Evolutionary conservation across 1,140 invertebrate genomes (phyloP).

Genomic region (Planococcus citri): DNA sequence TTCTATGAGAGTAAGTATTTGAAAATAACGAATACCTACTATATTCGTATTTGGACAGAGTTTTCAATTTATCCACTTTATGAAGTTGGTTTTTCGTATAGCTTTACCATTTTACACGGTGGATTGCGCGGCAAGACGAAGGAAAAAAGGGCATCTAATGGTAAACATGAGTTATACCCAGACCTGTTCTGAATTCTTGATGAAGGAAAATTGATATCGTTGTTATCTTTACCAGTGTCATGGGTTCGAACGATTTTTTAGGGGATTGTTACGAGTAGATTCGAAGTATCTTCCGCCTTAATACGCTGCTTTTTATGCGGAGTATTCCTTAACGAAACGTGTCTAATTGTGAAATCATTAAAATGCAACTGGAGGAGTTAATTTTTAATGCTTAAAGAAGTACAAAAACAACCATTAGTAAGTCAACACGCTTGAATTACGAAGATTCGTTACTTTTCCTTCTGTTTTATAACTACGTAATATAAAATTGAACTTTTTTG

Average conservation of each 20-base stretch:
- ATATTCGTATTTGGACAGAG: no score
- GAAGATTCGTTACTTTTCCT: no score
- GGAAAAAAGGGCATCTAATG: constrained; percentile 7
- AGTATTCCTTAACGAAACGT: background rate
- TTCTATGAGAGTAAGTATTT: no score
- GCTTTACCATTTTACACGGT: background rate
- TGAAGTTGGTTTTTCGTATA: background rate
- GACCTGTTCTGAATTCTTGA: constrained; percentile 18
- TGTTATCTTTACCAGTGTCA: background rate
- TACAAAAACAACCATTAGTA: background rate
- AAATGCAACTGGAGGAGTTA: background rate
- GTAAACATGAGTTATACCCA: constrained; percentile 4
- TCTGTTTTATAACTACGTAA: no score
- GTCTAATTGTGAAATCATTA: background rate
- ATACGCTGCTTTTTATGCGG: background rate
- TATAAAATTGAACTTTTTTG: no score
- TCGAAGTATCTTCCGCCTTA: background rate
- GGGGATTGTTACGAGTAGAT: background rate
- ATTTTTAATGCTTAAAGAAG: background rate
- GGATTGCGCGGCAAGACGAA: background rate
- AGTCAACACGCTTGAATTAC: no score
- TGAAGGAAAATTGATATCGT: constrained; percentile 19
- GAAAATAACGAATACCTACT: no score
- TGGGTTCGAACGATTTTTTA: constrained; percentile 3
- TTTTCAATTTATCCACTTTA: no score